These are phyloP conservation scores for Xanthia togata DNA, from an alignment of 2,888 invertebrate genomes.

Conservation along the genomic window DNA sequence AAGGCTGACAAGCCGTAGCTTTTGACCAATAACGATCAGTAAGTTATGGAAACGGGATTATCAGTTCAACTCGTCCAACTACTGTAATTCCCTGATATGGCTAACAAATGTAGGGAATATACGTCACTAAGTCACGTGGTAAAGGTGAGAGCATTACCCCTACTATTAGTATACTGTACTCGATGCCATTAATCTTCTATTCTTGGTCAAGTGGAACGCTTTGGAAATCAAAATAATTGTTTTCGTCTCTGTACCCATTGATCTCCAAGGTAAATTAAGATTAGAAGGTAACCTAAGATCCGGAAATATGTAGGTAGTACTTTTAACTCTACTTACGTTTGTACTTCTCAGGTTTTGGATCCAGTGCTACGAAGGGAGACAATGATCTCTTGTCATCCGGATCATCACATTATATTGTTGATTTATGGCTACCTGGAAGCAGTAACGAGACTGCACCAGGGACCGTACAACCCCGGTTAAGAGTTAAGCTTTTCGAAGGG, in stretches of 20 bases:
- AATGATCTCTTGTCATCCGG: not conserved
- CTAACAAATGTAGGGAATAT: constrained; percentile 67
- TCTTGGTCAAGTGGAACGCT: not conserved
- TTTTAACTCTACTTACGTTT: not conserved
- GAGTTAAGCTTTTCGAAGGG: no score
- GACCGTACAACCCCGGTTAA: no score
- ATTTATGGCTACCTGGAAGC: not conserved
- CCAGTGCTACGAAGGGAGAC: not conserved
- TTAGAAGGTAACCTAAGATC: not conserved
- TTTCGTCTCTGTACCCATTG: not conserved
- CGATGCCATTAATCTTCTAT: constrained; percentile 6
- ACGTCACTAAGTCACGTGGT: constrained; percentile 70
- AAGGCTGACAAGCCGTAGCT: not conserved
- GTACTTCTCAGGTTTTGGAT: no score
- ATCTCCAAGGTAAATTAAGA: not conserved
- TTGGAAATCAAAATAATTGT: no score
- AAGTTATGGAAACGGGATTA: not conserved
- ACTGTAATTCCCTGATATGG: constrained; percentile 63
- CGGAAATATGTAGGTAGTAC: no score
- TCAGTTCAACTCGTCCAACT: constrained; percentile 29
- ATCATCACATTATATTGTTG: no score
- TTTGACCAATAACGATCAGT: constrained; percentile 1
- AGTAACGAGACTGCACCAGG: not conserved
- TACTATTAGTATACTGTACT: constrained; percentile 47
- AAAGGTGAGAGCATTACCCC: constrained; percentile 75